phyloP scores from a whole-genome alignment of 2,888 invertebrate species.

The Hyposoter dolosus region DNA sequence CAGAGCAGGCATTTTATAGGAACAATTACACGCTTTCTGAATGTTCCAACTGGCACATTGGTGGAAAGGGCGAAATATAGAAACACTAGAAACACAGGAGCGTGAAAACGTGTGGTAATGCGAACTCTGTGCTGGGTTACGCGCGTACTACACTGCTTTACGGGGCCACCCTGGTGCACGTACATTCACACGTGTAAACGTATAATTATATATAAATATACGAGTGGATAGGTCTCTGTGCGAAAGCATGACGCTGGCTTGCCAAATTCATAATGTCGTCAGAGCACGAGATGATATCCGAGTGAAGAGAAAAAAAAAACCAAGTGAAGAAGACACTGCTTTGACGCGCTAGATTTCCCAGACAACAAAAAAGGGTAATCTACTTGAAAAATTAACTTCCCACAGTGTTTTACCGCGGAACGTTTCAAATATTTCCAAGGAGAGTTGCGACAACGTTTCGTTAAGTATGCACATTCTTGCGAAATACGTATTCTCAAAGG shows the following conservation, averaged over 20 bases:
- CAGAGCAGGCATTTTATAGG: constrained; percentile 64
- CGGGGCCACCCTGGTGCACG: background rate
- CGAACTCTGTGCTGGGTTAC: constrained; percentile 15
- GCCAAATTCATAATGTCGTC: constrained; percentile 34
- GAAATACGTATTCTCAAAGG: background rate
- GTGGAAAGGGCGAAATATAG: constrained; percentile 40
- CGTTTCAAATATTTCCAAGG: constrained; percentile 2
- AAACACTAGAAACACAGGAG: background rate
- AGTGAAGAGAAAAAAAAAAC: constrained; percentile 2
- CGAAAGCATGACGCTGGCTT: constrained; percentile 8
- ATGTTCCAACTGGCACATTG: constrained; percentile 64
- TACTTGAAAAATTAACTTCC: constrained; percentile 40
- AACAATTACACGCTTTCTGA: constrained; percentile 68
- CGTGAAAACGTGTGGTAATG: constrained; percentile 37
- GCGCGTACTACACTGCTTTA: constrained; percentile 16
- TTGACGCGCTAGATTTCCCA: background rate
- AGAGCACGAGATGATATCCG: constrained; percentile 21
- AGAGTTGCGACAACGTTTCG: background rate
- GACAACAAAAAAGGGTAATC: constrained; percentile 34
- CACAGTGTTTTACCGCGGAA: background rate
- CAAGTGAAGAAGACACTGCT: background rate
- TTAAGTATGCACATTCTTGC: background rate
- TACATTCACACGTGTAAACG: background rate
- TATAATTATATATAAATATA: background rate
- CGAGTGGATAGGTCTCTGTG: background rate